Base-by-base conservation (phyloP, 2,113 vertebrate genomes). In the Erythrocercus mccallii region DNA sequence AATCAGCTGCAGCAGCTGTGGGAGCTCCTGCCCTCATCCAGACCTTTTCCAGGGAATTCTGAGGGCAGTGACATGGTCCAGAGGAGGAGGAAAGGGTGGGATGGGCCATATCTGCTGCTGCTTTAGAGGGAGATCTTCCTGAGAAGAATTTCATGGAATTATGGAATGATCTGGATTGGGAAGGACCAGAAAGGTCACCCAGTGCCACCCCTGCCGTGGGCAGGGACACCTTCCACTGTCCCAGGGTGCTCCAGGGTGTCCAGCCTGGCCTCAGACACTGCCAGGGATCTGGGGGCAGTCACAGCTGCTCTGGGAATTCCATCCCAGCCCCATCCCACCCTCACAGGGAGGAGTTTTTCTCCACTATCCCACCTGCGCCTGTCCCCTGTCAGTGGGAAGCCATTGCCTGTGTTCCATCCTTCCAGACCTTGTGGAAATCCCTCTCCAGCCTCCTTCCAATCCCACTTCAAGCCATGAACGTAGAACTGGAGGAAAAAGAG, bases 211-310 rank as follows among this genome's bases (percentile, higher is more conserved):
- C 20, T 57, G 51, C 20, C 31, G 6, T 25, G 31, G 35, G 9
- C 51, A 65, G 35, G 35, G 42, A 0, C 60, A 56, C 6, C 6
- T 86, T 0, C 27, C 37, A 4, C 25, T 6, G 0, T 21, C 62
- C 27, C 62, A 47, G 38, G 23, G 0, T 19, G 23, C 19, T 45
- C 47, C 60, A 20, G 6, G 12, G 40, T 0, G 2, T 64, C 58
- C 83, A 86, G 0, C 7, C 54, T 51, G 53, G 27, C 11, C 33
- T 60, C 18, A 54, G 45, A 0, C 72, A 17, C 14, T 68, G 0
- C 83, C 83, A 77, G 37, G 37, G 45, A 53, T 44, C 19, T 45
- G 27, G 51, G 37, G 4, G 9, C 53, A 68, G 37, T 37, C 45
- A 3, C 45, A 45, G 45, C 38, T 77, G 0, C 54, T 38, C 62